These are phyloP conservation scores for Acleris laterana DNA, from an alignment of 2,888 invertebrate species.

Conservation along the genomic window DNA sequence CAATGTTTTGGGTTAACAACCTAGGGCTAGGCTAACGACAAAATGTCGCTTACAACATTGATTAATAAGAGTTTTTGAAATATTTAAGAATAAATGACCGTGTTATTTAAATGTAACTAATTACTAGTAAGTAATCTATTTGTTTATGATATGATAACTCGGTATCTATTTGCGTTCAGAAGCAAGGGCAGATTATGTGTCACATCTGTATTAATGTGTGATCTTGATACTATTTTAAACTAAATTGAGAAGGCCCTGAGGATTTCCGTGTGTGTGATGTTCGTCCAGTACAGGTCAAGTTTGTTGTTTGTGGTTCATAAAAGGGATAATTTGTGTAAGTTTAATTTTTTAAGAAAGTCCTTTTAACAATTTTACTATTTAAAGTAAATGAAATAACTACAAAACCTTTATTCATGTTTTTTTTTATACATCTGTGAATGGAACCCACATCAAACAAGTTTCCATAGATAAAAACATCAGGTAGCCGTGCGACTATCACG, in stretches of 20 bases:
- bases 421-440: background rate
- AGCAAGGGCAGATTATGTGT: conserved; percentile 33
- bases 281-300: background rate
- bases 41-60: background rate
- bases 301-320: background rate
- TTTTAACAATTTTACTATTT: too few species aligned
- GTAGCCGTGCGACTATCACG: conserved; percentile 29
- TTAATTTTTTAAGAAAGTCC: too few species aligned
- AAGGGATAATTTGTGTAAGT: background rate
- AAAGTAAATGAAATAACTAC: too few species aligned
- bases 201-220: conserved; percentile 16
- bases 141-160: conserved; percentile 4
- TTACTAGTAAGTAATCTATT: background rate
- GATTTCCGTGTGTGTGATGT: conserved; percentile 12
- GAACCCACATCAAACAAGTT: background rate
- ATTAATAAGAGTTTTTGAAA: background rate
- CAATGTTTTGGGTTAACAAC: too few species aligned
- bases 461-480: conserved; percentile 25
- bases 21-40: background rate
- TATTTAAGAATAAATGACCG: background rate
- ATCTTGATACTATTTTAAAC: conserved; percentile 33
- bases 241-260: conserved; percentile 20
- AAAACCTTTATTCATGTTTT: too few species aligned
- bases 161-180: conserved; percentile 22
- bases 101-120: too few species aligned